A percentile compares a stretch with the other conserved stretches of the same genome.
These are phyloP conservation scores for Pogoniulus pusillus DNA, from an alignment of 2,797 vertebrate species.

Conservation along the genomic window DNA sequence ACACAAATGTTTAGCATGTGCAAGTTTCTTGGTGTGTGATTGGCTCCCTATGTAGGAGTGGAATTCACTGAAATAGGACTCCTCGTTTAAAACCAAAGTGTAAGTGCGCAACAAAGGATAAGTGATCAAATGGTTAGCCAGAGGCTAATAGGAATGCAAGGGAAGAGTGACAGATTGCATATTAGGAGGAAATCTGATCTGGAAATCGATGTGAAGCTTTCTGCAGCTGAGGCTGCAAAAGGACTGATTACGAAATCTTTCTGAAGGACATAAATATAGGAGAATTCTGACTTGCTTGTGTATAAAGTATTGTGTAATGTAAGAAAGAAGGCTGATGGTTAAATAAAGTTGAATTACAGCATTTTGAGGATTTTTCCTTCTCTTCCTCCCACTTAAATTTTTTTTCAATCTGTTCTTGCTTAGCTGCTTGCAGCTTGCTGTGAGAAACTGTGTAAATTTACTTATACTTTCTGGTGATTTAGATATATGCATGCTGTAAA, in stretches of 20 bases:
- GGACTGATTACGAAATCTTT: slow-evolving; percentile 50
- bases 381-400: not conserved
- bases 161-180: slow-evolving; percentile 76
- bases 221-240: slow-evolving; percentile 58
- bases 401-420: not conserved
- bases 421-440: not conserved
- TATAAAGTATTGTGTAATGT: slow-evolving; percentile 8
- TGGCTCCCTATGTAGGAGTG: slow-evolving; percentile 41
- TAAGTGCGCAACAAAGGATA: slow-evolving; percentile 68
- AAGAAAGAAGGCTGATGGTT: not conserved
- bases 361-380: slow-evolving; percentile 18
- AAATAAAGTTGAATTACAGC: slow-evolving; percentile 2
- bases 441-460: slow-evolving; percentile 32
- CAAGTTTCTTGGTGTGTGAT: slow-evolving; percentile 42
- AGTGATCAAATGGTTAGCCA: slow-evolving; percentile 78
- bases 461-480: not conserved
- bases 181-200: slow-evolving; percentile 76
- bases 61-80: slow-evolving; percentile 74
- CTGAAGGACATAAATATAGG: slow-evolving; percentile 52
- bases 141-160: slow-evolving; percentile 75
- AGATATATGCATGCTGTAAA: not conserved
- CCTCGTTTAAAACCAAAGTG: slow-evolving; percentile 72
- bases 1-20: slow-evolving; percentile 58
- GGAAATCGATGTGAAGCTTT: slow-evolving; percentile 71
- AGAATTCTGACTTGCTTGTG: slow-evolving; percentile 45